Evolutionary conservation across 2,888 invertebrate genomes (phyloP), one percentile per base, ranked within the genome.

Genomic region (Stenurella melanura): DNA sequence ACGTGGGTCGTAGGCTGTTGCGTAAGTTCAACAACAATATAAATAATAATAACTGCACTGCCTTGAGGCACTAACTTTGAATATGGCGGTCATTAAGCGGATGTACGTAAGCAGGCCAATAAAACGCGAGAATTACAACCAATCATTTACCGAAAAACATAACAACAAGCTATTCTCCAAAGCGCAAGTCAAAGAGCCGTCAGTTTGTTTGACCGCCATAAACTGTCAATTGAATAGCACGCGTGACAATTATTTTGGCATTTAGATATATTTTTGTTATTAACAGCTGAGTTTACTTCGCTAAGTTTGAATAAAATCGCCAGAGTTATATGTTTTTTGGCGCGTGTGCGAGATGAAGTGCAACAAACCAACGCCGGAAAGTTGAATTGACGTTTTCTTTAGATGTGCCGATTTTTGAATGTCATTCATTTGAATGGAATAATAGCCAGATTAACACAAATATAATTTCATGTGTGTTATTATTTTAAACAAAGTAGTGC

Each of bases 191-290:
- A 67, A 64, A 42, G 63, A 76, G 69, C 78, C 77, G 79, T 83
- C 78, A 80, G 74, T 74, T 80, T 79, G 81, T 83, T 85, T 85
- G 85, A 86, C 85, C 86, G 86, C 86, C 86, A 86, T 86, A 83
- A 84, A 83, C 84, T 85, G 85, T 82, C 85, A 85, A 80, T 81
- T 80, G 76, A 69, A 78, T 56, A 85, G 83, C 85, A 86, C 85
- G 86, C 86, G 85, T 85, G 84, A 83, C 79, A 78, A 72, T 64
- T 72, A 68, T 9, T 75, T 79, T 77, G 38, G 74, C 73, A 73
- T 76, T 76, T 60, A 69, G 61, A 64, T 67, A 69, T 74, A 68
- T 69, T 63, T 21, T 67, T 67, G 19, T 71, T 57, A 60, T 58
- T 76, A 72, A 69, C 26, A 66, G 61, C 60, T 72, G 19, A 64